Evolutionary conservation across 2,113 vertebrate species (phyloP).

Genomic region (Pollachius pollachius): DNA sequence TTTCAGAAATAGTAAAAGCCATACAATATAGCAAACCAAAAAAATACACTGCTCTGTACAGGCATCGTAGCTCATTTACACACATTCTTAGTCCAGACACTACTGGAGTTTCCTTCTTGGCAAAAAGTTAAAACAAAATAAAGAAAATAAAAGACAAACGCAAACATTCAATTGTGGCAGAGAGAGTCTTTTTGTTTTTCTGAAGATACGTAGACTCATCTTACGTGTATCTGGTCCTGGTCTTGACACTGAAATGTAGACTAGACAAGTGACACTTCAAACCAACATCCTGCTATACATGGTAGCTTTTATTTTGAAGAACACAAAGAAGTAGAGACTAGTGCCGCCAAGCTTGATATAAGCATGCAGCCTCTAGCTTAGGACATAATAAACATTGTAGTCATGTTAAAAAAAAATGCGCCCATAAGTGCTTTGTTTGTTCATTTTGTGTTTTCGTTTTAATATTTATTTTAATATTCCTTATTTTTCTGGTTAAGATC

Average conservation of each 20-base stretch:
- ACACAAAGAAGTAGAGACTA: conserved; percentile 26
- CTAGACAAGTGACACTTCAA: conserved; percentile 2
- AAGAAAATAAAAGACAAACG: background rate
- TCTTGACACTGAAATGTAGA: conserved; percentile 26
- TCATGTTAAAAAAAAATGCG: conserved; percentile 21
- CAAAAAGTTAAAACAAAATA: conserved; percentile 16
- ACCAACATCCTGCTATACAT: too few species aligned
- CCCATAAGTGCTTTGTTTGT: conserved; percentile 50
- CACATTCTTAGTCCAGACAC: conserved; percentile 65
- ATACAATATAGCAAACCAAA: conserved; percentile 87
- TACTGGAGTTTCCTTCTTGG: conserved; percentile 39
- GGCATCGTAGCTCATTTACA: conserved; percentile 79
- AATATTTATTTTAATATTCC: background rate
- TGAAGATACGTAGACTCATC: too few species aligned
- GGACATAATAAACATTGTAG: conserved; percentile 19
- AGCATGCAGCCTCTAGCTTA: conserved; percentile 49
- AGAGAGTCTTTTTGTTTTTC: conserved; percentile 23
- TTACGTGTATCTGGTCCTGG: conserved; percentile 9
- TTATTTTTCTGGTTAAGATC: conserved; percentile 3
- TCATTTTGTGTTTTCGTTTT: background rate
- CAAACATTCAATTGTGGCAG: conserved; percentile 41
- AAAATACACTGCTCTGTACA: conserved; percentile 81
- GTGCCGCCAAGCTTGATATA: conserved; percentile 33
- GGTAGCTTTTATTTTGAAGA: too few species aligned
- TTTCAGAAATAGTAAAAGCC: conserved; percentile 86